Conservation (phyloP, 2,113 vertebrate species). For the Reinhardtius hippoglossoides region DNA sequence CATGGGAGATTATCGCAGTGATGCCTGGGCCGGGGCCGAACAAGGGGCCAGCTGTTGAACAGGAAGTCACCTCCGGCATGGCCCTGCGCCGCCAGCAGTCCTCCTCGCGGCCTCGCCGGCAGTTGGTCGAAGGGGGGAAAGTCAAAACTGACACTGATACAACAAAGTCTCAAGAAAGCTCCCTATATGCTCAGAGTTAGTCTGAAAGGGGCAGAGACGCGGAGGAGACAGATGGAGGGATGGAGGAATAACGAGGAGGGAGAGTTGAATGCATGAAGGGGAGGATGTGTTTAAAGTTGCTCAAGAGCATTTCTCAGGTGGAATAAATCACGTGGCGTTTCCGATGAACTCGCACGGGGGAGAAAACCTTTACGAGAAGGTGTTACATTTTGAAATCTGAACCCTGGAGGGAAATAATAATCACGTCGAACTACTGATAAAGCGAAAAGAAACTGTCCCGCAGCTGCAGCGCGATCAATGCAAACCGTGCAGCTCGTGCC, state of each 20-base stretch:
- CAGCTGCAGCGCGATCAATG: slow-evolving; percentile 26
- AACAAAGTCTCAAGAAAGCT: slow-evolving; percentile 78
- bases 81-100: slow-evolving; percentile 66
- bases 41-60: slow-evolving; percentile 80
- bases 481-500: background rate
- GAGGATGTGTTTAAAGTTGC: slow-evolving; percentile 43
- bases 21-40: slow-evolving; percentile 60
- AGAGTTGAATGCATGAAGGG: slow-evolving; percentile 14
- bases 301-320: slow-evolving; percentile 48
- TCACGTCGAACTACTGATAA: slow-evolving; percentile 23
- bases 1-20: slow-evolving; percentile 74
- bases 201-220: slow-evolving; percentile 7
- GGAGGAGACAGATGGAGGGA: slow-evolving; percentile 2
- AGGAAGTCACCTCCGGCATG: slow-evolving; percentile 79
- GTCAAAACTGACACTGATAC: slow-evolving; percentile 66
- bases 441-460: slow-evolving; percentile 9
- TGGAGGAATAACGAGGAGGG: slow-evolving; percentile 12
- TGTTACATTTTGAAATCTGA: slow-evolving; percentile 54
- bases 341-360: slow-evolving; percentile 23
- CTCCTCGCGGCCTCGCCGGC: slow-evolving; percentile 37
- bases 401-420: slow-evolving; percentile 42
- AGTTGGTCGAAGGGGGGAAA: slow-evolving; percentile 62
- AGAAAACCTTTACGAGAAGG: slow-evolving; percentile 32
- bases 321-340: slow-evolving; percentile 54
- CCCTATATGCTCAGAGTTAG: slow-evolving; percentile 64